Evolutionary conservation across 2,797 vertebrate genomes (phyloP).

Genomic region (Lophotriccus pileatus): DNA sequence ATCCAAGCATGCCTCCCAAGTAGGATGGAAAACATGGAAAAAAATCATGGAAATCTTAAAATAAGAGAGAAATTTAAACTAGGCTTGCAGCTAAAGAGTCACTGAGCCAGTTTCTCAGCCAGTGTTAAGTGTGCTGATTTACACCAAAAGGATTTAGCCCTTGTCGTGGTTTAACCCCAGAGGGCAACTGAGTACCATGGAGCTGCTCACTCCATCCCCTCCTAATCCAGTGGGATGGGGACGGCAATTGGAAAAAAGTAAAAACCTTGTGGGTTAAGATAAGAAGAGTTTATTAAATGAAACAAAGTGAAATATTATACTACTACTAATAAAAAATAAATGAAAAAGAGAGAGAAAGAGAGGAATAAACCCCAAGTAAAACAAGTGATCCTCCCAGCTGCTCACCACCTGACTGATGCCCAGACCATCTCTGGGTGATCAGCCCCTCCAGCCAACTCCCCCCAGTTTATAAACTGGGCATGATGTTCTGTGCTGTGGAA

Average conservation of each 20-base stretch:
- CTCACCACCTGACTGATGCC: not conserved
- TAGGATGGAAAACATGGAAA: not conserved
- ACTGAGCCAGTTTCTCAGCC: not conserved
- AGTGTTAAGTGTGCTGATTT: not conserved
- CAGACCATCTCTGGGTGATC: not conserved
- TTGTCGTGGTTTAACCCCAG: not conserved
- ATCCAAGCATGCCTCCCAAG: not conserved
- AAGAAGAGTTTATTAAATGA: not conserved
- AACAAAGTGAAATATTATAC: not conserved
- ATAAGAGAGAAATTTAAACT: not conserved
- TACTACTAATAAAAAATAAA: accelerated
- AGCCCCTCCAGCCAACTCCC: not conserved
- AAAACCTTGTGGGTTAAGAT: not conserved
- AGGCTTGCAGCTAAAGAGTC: not conserved
- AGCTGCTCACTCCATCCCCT: not conserved
- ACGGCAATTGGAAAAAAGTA: not conserved
- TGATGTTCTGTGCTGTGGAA: not conserved
- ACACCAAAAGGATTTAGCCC: not conserved
- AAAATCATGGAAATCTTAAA: not conserved
- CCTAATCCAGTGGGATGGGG: not conserved
- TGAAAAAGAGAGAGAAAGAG: too few species aligned
- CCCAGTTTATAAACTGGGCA: not conserved
- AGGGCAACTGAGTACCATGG: not conserved
- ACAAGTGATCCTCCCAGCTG: not conserved
- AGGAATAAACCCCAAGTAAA: not conserved